A percentile compares a stretch with the other conserved stretches of the same genome.
Evolutionary conservation across 2,113 vertebrate genomes (phyloP).

Genomic region (Anolis sagrei): DNA sequence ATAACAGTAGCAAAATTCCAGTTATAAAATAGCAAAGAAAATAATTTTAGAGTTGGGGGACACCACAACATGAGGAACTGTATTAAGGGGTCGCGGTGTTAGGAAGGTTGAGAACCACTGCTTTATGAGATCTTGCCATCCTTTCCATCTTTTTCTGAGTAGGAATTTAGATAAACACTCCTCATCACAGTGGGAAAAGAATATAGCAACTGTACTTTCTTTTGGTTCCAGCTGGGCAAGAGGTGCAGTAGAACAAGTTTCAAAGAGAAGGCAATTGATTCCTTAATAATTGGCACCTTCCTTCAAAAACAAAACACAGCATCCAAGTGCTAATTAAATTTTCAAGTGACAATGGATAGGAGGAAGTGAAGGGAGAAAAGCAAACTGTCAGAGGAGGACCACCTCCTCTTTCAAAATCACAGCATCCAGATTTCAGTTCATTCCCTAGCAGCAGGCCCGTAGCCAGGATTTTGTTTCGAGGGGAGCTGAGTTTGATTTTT

Average conservation of each 20-base stretch:
- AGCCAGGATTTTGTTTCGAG: too few species aligned
- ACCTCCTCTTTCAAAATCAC: constrained; percentile 20
- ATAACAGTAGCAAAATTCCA: too few species aligned
- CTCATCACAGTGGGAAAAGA: not conserved
- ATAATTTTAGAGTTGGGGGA: too few species aligned
- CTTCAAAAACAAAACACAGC: constrained; percentile 23
- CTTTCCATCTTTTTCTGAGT: constrained; percentile 13
- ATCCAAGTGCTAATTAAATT: constrained; percentile 64
- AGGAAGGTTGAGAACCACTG: too few species aligned
- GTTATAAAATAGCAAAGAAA: too few species aligned
- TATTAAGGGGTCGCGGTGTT: too few species aligned
- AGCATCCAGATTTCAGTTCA: constrained; percentile 31
- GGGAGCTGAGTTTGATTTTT: too few species aligned
- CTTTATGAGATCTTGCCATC: not conserved
- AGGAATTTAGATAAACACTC: rapidly evolving
- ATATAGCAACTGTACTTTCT: not conserved
- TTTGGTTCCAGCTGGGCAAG: constrained; percentile 30
- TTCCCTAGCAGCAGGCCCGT: too few species aligned
- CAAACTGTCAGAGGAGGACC: constrained; percentile 1
- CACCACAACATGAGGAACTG: too few species aligned
- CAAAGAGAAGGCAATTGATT: constrained; percentile 64
- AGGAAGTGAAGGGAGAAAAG: constrained; percentile 31
- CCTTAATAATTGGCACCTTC: constrained; percentile 61
- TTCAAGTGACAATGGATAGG: constrained; percentile 49
- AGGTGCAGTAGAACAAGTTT: constrained; percentile 39